A percentile compares a stretch with the other conserved stretches of the same genome.
phyloP scores from a whole-genome alignment of 2,888 invertebrate species.

The Drosophila yooni region DNA sequence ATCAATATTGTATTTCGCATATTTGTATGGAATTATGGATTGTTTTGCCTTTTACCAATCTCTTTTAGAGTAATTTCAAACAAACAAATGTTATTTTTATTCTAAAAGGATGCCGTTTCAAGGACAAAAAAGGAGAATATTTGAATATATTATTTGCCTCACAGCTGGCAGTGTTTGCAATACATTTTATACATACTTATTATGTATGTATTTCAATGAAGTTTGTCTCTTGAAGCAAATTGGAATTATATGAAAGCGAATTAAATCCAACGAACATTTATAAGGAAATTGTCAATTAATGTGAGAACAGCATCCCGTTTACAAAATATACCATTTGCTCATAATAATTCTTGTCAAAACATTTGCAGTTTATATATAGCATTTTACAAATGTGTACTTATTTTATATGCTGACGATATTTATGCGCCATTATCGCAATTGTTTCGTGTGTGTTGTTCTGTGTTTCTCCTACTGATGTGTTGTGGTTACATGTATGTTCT shows the following conservation, averaged over 20 bases:
- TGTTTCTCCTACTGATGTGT: slow-evolving; percentile 65
- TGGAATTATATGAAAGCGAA: slow-evolving; percentile 17
- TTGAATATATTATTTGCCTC: slow-evolving; percentile 42
- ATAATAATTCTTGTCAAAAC: slow-evolving; percentile 38
- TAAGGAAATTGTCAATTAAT: slow-evolving; percentile 16
- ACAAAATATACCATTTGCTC: slow-evolving; percentile 17
- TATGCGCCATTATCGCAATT: slow-evolving; percentile 54
- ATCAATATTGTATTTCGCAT: slow-evolving; percentile 35
- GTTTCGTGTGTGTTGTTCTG: slow-evolving; percentile 18
- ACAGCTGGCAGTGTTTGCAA: slow-evolving; percentile 69
- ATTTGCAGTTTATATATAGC: slow-evolving; percentile 35
- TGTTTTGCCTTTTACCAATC: slow-evolving; percentile 17
- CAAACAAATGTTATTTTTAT: slow-evolving; percentile 8
- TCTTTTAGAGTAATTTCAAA: slow-evolving; percentile 13
- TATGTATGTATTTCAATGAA: slow-evolving; percentile 36
- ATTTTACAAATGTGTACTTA: slow-evolving; percentile 46
- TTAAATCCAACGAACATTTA: slow-evolving; percentile 15
- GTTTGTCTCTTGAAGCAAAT: slow-evolving; percentile 3
- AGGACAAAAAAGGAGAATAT: slow-evolving; percentile 12
- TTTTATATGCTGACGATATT: slow-evolving; percentile 48
- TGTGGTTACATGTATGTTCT: slow-evolving; percentile 86
- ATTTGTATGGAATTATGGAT: slow-evolving; percentile 29
- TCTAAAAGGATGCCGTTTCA: slow-evolving; percentile 22
- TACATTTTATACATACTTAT: slow-evolving; percentile 22
- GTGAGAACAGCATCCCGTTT: slow-evolving; percentile 43